Evolutionary conservation across 2,888 invertebrate species (phyloP).

Genomic region (Phyllotreta cruciferae): DNA sequence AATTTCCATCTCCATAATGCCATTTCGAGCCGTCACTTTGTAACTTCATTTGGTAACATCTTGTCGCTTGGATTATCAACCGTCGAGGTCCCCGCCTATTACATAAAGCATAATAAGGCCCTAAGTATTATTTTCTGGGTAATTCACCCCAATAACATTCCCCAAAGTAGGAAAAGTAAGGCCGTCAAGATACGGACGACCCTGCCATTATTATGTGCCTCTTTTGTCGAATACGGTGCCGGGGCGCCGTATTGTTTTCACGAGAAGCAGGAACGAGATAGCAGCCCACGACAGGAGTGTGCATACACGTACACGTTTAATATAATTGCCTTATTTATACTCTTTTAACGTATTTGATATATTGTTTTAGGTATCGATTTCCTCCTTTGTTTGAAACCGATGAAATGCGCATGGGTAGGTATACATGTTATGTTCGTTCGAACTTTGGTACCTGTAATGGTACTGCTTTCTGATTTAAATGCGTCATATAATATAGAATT

Average conservation of each 20-base stretch:
- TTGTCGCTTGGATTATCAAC: slow-evolving; percentile 49
- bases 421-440: no score
- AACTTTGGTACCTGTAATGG: no score
- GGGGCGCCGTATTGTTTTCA: slow-evolving; percentile 17
- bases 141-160: slow-evolving; percentile 48
- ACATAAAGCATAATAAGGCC: slow-evolving; percentile 55
- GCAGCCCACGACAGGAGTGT: slow-evolving; percentile 2
- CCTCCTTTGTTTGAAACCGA: background rate
- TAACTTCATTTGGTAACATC: slow-evolving; percentile 40
- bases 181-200: slow-evolving; percentile 41
- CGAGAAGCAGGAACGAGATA: slow-evolving; percentile 6
- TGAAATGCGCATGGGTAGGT: background rate
- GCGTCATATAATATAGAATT: no score
- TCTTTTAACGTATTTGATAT: slow-evolving; percentile 2
- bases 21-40: slow-evolving; percentile 26
- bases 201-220: slow-evolving; percentile 43
- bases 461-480: no score
- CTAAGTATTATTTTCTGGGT: slow-evolving; percentile 53
- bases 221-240: slow-evolving; percentile 40
- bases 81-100: slow-evolving; percentile 41
- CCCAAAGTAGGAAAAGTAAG: slow-evolving; percentile 42
- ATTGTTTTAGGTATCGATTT: background rate
- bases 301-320: slow-evolving; percentile 3
- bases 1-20: slow-evolving; percentile 28
- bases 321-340: slow-evolving; percentile 1